Evolutionary conservation across 2,797 vertebrate genomes (phyloP).

Genomic region (Thalassophryne amazonica): DNA sequence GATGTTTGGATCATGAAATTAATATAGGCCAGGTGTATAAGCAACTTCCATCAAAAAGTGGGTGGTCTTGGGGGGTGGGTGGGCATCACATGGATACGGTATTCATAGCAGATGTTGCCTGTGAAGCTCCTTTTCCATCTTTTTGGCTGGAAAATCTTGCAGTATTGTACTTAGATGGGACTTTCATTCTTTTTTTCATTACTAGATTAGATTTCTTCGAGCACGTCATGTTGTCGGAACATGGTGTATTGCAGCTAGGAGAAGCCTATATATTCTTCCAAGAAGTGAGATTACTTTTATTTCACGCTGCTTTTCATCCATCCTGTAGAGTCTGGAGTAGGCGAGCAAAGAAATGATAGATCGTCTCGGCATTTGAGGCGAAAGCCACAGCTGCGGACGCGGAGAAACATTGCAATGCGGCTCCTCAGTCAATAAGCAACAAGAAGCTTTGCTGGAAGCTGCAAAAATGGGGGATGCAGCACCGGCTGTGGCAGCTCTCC

Average conservation of each 20-base stretch:
- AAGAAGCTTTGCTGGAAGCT: conserved; percentile 41
- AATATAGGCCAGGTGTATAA: too few relatives aligned
- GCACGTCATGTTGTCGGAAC: conserved; percentile 18
- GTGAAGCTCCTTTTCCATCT: not conserved
- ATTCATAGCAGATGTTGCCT: not conserved
- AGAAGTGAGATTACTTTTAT: conserved; percentile 63
- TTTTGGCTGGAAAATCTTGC: conserved; percentile 17
- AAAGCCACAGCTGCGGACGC: conserved; percentile 23
- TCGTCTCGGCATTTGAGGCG: conserved; percentile 42
- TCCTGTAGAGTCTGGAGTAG: conserved; percentile 34
- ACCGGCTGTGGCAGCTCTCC: conserved; percentile 31
- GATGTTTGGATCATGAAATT: too few relatives aligned
- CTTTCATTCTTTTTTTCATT: conserved; percentile 15
- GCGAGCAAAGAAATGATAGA: conserved; percentile 52
- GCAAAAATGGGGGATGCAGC: conserved; percentile 8
- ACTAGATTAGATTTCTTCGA: conserved; percentile 50
- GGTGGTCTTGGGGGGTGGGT: too few relatives aligned
- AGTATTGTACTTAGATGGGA: conserved; percentile 13
- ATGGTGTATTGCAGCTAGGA: conserved; percentile 37
- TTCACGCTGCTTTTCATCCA: conserved; percentile 61
- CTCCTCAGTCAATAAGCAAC: conserved; percentile 62
- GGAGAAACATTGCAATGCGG: conserved; percentile 45
- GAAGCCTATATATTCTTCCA: conserved; percentile 35
- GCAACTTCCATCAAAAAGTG: too few relatives aligned
- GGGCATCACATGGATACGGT: too few relatives aligned